Evolutionary conservation across 1,140 invertebrate species (phyloP).

Genomic region (Ceratitis capitata): DNA sequence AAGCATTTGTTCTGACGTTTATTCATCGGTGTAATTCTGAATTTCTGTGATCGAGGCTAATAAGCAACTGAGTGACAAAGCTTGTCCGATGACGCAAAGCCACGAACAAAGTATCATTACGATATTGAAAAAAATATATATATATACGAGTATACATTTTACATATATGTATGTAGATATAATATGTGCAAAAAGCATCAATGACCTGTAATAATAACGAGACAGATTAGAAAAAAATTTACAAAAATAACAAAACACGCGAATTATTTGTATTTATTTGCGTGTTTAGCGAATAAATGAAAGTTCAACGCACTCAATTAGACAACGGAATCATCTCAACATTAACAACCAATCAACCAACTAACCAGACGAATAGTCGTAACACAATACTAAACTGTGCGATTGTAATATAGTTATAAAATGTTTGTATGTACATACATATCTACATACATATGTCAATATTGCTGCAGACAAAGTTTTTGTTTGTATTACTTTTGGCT

Average conservation of each 20-base stretch:
- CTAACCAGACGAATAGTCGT: not conserved
- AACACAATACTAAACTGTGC: too few relatives aligned
- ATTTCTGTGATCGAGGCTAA: too few relatives aligned
- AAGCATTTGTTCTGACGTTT: too few relatives aligned
- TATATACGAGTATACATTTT: too few relatives aligned
- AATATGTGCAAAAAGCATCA: not conserved
- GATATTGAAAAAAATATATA: not conserved
- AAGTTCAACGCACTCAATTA: not conserved
- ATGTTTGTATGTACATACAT: not conserved
- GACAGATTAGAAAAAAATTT: too few relatives aligned
- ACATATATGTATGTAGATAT: too few relatives aligned
- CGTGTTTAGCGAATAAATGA: not conserved
- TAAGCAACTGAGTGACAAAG: not conserved
- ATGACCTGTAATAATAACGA: not conserved
- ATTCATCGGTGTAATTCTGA: too few relatives aligned
- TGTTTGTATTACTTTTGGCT: not conserved
- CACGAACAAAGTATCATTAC: not conserved
- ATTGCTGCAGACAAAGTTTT: not conserved
- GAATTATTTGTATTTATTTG: slow-evolving; percentile 12
- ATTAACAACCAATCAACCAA: not conserved
- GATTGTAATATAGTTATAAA: not conserved
- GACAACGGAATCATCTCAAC: not conserved
- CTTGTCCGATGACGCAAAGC: not conserved
- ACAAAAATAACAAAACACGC: not conserved
- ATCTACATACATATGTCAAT: not conserved